Evolutionary conservation across 2,797 vertebrate genomes (phyloP), one percentile per base, ranked within the genome.

Genomic region (Schizopygopsis malacanthus): DNA sequence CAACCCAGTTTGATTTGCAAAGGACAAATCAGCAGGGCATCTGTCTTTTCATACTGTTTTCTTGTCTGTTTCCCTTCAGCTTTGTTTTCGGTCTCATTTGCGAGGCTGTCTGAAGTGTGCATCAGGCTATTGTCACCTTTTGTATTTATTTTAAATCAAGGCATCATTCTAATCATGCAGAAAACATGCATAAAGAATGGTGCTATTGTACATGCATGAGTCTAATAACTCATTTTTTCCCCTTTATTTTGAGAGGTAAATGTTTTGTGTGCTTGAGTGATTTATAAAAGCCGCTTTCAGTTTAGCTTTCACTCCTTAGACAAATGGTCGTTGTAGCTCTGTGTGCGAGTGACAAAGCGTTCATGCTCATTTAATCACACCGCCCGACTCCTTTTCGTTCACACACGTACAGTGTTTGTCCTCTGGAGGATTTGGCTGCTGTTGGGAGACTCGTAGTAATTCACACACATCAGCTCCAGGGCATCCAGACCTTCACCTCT

Each of bases 211-310:
- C 63, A 16, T 25, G 25, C 37, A 28, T 0, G 28, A 65, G 45
- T 50, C 5, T 9, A n/a, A 37, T 52, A 47, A 59, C 22, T 28
- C 2, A 28, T 70, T 56, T 84, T 33, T 69, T 0, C n/a, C 4
- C 45, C 61, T 76, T 83, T 13, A 10, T 59, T 63, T 13, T 10
- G 13, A 54, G 72, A 52, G 16, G 5, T 65, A 52, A 69, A 87
- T 87, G 37, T 83, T 86, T 85, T 85, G 59, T 77, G 15, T 77
- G 6, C 39, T 28, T 78, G 85, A 79, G 90, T 67, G 85, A 81
- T 84, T 70, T 85, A 86, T 87, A 82, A 87, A 90, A 76, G 77
- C 87, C 75, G 92, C 73, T 88, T 82, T 92, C 91, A 22, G 47
- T 80, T 65, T 83, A 72, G 50, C 52, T 71, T 71, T 61, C 56